Percentiles rank a stretch among this genome's conserved stretches.
Evolutionary conservation across 2,113 vertebrate genomes (phyloP).

Genomic region (Prionailurus viverrinus): DNA sequence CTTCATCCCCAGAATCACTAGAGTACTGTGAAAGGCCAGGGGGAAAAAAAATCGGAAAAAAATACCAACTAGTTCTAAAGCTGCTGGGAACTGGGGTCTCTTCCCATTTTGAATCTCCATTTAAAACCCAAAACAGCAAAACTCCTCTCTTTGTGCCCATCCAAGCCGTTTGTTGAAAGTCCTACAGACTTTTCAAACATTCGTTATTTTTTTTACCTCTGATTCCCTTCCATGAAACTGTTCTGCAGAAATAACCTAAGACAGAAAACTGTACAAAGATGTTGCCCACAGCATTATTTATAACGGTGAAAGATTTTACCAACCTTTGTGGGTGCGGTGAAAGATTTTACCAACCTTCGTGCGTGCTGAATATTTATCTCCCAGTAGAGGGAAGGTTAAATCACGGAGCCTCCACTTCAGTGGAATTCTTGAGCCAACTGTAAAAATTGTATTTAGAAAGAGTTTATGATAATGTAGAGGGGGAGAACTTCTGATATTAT

Average conservation of each 20-base stretch:
- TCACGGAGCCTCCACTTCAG: not conserved
- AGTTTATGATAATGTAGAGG: not conserved
- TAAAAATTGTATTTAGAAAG: slow-evolving; percentile 10
- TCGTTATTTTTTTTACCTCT: not conserved
- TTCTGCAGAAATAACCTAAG: not conserved
- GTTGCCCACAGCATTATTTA: not conserved
- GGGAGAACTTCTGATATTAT: not conserved
- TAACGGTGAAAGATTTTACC: not conserved
- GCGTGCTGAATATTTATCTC: not conserved
- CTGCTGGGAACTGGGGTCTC: not conserved
- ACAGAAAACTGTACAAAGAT: not conserved
- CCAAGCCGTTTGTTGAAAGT: not conserved
- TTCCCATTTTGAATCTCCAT: not conserved
- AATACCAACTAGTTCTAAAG: not conserved
- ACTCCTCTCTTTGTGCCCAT: not conserved
- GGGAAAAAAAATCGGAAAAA: not conserved
- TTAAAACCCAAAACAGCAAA: not conserved
- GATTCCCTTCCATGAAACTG: not conserved
- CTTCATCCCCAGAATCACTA: not conserved
- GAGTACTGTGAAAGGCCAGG: not conserved
- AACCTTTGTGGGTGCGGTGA: not conserved
- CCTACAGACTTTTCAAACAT: not conserved
- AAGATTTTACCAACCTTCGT: not conserved
- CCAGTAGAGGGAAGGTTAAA: not conserved
- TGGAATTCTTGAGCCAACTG: not conserved